Base-by-base conservation (phyloP, 2,888 invertebrate genomes). In the Brenthis daphne region DNA sequence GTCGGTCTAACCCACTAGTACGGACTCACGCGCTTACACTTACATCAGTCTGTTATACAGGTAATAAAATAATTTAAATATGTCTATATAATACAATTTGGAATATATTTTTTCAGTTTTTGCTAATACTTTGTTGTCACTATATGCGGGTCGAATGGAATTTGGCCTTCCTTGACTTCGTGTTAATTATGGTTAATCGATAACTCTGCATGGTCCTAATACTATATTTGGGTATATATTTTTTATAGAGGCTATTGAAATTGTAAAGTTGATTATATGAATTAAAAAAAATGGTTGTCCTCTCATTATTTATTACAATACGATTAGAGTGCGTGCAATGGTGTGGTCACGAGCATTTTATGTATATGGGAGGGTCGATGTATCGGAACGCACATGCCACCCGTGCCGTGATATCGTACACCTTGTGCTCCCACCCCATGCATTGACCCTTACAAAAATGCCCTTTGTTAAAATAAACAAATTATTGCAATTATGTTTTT, bases 31-130 rank as follows among this genome's bases (percentile, higher is more conserved):
- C 96, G 60, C 95, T 96, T 79, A 96, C 96, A 5, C 94, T 97
- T 79, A 95, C 96, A 74, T 95, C 96, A 55, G 94, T 97, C 74
- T 96, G 96, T 84, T 96, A 96, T 81, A 96, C 96, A 84, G 97
- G 97, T 97, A 91, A 92, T 94, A 88, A 76, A 71, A 68, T 47
- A 61, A 64, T 65, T 58, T 58, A 75, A 16, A 48, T 37, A 58
- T 43, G 55, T 51, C 20, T 20, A 1, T 20, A 48, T 50, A 43
- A 43, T 43, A 43, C 48, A 73, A 76, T 71, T 50, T 48, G 29
- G 53, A 43, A 47, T 54, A 60, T 47, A 14, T 13, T 54, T 47
- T 47, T 43, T 66, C 43, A 60, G 16, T 54, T 51, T 37, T 47
- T 58, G 8, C 24, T 24, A 58, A 43, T 48, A 47, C 14, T 54